phyloP scores from a whole-genome alignment of 2,113 vertebrate species.

The Holacanthus passer region DNA sequence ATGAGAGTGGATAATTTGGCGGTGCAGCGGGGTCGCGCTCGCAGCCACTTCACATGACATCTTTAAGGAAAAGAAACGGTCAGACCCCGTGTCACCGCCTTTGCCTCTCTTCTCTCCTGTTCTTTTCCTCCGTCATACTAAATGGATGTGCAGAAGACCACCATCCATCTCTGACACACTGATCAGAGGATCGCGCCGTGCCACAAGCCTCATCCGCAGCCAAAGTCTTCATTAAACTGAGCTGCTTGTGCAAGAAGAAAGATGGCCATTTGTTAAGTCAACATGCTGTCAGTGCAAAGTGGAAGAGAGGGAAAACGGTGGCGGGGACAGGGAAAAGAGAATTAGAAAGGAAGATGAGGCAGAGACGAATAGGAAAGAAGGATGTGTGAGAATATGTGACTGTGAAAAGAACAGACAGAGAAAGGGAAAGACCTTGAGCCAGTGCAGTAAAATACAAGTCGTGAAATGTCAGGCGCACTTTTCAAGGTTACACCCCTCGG shows the following conservation, averaged over 20 bases:
- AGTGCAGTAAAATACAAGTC: constrained; percentile 1
- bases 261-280: constrained; percentile 60
- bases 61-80: constrained; percentile 4
- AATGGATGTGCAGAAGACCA: constrained; percentile 22
- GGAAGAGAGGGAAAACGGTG: background rate
- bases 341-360: background rate
- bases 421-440: constrained; percentile 26
- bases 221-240: constrained; percentile 54
- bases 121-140: constrained; percentile 10
- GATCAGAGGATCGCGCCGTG: constrained; percentile 10
- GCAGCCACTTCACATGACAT: constrained; percentile 16
- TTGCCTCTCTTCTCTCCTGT: background rate
- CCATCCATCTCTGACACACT: constrained; percentile 33
- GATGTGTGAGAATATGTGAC: background rate
- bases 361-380: constrained; percentile 9
- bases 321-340: background rate
- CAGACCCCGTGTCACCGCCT: background rate
- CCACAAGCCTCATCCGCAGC: background rate
- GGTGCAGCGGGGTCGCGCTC: constrained; percentile 12
- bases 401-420: constrained; percentile 15
- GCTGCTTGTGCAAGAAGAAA: constrained; percentile 37
- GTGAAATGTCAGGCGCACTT: constrained; percentile 36
- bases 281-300: constrained; percentile 9
- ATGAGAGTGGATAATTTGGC: constrained; percentile 36
- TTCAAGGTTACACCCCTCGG: constrained; percentile 49